Base-by-base conservation (phyloP, 2,888 invertebrate species). In the Xylota sylvarum region DNA sequence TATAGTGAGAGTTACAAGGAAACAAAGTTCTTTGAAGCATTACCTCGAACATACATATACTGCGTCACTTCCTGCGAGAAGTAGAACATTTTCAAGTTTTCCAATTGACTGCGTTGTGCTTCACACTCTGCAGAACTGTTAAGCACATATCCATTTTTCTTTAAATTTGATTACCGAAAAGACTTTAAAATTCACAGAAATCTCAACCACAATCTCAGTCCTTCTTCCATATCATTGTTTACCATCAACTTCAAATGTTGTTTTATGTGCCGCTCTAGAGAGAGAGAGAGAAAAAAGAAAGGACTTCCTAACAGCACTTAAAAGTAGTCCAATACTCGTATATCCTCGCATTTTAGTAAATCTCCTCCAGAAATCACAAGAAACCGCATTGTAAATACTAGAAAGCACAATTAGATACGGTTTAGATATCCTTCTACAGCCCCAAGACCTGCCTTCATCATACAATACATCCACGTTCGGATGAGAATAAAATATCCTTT, bases 361-460 rank as follows among this genome's bases (percentile, higher is more conserved):
- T 56, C 56, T 56, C 32, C 56, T 14, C 0, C n/a, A 70, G 35
- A 73, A 72, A 37, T 40, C 40, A 40, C 37, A 73, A 62, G 40
- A 50, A 62, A 73, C 60, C 52, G 37, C 73, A 62, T 60, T 52
- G 50, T 73, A 55, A 55, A 70, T 17, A 70, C 32, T 27, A 46
- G 17, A 70, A 64, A 77, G 35, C 58, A 82, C 76, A 82, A 70
- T 76, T 76, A 70, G 76, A 76, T 82, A 62, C 69, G 81, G 62
- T 56, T 70, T 62, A 69, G 69, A 82, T 76, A 82, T 82, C 62
- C 40, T 40, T 76, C 23, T 46, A 55, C 55, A 64, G 56, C 40
- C 48, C 9, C 3, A 35, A 35, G 23, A 32, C n/a, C 9, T 17
- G 32, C 35, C 56, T 35, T 32, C 43, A 12, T 46, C 27, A 48